Evolutionary conservation across 2,888 invertebrate species (phyloP).

Genomic region (Plebejus anna): DNA sequence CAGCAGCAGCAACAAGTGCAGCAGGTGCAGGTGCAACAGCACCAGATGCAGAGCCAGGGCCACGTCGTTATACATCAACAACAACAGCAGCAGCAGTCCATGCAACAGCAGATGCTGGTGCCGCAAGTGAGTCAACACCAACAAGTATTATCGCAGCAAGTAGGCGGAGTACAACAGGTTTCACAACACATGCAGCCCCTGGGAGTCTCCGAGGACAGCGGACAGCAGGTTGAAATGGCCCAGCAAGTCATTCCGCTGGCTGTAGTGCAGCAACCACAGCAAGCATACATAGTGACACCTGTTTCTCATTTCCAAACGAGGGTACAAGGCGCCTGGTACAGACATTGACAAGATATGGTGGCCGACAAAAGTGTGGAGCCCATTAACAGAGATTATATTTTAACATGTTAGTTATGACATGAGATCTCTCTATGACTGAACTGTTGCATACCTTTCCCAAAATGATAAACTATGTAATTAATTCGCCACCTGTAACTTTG

Average conservation of each 20-base stretch:
- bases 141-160: constrained; percentile 69
- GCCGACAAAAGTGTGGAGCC: constrained; percentile 40
- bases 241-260: constrained; percentile 83
- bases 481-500: constrained; percentile 60
- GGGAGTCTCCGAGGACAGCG: constrained; percentile 70
- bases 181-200: constrained; percentile 71
- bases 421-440: constrained; percentile 51
- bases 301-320: constrained; percentile 83
- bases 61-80: constrained; percentile 71
- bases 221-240: constrained; percentile 80
- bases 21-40: constrained; percentile 67
- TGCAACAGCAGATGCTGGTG: constrained; percentile 75
- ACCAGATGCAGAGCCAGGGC: constrained; percentile 62
- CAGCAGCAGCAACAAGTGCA: constrained; percentile 67
- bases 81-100: constrained; percentile 59
- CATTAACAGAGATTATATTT: constrained; percentile 41
- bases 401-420: constrained; percentile 47
- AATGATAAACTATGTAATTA: constrained; percentile 37
- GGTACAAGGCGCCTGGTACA: constrained; percentile 80
- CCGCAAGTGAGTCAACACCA: constrained; percentile 76
- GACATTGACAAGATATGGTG: constrained; percentile 62
- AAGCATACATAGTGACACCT: constrained; percentile 83
- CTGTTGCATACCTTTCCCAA: constrained; percentile 40
- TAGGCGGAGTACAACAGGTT: constrained; percentile 66
- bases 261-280: constrained; percentile 82